These are phyloP conservation scores for Epinephelus fuscoguttatus DNA, from an alignment of 2,113 vertebrate species.

Conservation along the genomic window DNA sequence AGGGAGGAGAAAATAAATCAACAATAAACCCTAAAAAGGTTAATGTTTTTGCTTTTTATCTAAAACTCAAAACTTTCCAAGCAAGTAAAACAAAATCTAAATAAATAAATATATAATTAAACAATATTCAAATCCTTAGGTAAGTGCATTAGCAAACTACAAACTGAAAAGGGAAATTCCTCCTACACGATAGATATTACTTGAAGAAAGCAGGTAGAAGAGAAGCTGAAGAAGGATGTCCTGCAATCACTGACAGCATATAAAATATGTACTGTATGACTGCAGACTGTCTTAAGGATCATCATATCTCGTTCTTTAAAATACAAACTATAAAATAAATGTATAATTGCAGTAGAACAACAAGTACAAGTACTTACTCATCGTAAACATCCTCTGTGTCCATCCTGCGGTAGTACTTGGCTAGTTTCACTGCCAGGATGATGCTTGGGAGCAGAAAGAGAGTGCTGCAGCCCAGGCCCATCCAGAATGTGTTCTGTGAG, in stretches of 20 bases:
- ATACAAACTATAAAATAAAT: neutral
- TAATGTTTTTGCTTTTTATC: no score
- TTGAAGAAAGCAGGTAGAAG: neutral
- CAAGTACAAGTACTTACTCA: conserved; percentile 87
- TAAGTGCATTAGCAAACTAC: neutral
- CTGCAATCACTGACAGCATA: conserved; percentile 32
- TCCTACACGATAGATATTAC: no score
- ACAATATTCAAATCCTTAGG: neutral
- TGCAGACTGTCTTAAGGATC: neutral
- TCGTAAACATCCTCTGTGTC: conserved; percentile 98
- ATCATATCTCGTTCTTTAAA: neutral
- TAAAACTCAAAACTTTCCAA: no score
- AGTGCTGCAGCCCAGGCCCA: conserved; percentile 92
- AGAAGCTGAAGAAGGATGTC: conserved; percentile 34
- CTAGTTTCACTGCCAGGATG: conserved; percentile 92
- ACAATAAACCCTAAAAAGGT: conserved; percentile 1
- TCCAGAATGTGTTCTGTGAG: conserved; percentile 95
- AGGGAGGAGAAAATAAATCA: conserved; percentile 45
- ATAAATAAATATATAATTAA: no score
- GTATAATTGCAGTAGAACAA: neutral
- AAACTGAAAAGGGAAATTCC: neutral
- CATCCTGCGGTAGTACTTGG: conserved; percentile 97
- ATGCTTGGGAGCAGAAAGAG: conserved; percentile 92
- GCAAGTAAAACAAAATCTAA: no score
- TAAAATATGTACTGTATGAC: neutral